Evolutionary conservation across 2,888 invertebrate species (phyloP).

Genomic region (Ischnura elegans): DNA sequence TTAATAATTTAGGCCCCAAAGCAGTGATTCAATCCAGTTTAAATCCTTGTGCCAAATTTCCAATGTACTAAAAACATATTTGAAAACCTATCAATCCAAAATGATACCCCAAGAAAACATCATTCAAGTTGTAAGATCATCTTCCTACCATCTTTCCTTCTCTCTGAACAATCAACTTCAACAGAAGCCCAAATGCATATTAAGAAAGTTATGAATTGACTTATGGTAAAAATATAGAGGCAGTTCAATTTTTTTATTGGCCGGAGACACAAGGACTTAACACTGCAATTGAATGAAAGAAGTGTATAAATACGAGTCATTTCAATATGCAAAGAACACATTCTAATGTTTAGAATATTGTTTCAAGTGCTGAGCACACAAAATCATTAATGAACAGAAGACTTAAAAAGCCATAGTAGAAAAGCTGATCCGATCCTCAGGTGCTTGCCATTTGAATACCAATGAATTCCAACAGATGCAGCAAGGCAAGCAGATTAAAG

Average conservation of each 20-base stretch:
- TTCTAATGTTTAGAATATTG: neutral
- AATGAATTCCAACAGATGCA: neutral
- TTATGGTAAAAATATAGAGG: neutral
- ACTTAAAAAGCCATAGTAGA: neutral
- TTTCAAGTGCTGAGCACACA: neutral
- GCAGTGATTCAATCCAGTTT: slow-evolving; percentile 28
- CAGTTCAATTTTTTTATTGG: neutral
- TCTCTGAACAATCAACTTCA: neutral
- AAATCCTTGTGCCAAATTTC: slow-evolving; percentile 27
- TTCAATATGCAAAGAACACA: neutral
- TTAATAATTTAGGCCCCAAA: slow-evolving; percentile 17
- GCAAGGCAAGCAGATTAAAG: slow-evolving; percentile 19
- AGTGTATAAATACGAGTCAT: neutral
- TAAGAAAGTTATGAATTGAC: neutral
- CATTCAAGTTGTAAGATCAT: neutral
- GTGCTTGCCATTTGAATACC: neutral
- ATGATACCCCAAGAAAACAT: neutral
- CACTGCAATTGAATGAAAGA: neutral
- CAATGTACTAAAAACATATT: neutral
- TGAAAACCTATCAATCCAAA: neutral
- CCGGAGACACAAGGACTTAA: slow-evolving; percentile 26
- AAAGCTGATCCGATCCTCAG: neutral
- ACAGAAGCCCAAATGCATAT: neutral
- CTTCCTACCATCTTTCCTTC: neutral
- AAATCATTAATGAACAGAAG: neutral